Evolutionary conservation across 2,888 invertebrate genomes (phyloP), one percentile per base, ranked within the genome.

Genomic region (Axea sp.): DNA sequence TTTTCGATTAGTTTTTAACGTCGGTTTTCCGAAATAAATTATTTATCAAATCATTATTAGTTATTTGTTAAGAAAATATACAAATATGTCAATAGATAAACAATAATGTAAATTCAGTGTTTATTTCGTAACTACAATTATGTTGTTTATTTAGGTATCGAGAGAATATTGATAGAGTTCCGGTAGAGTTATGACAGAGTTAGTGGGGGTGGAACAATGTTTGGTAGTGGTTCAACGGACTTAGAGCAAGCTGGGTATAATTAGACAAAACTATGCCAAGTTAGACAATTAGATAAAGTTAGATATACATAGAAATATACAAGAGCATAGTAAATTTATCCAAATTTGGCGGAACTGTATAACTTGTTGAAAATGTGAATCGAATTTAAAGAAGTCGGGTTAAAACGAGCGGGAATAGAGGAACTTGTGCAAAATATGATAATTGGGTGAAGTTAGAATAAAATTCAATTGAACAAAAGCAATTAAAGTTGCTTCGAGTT

Each of bases 211-310:
- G 35, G 22, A 51, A 69, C 68, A 69, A 69, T 60, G 43, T 69
- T 69, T 55, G 39, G 45, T 28, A 11, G 12, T 24, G 43, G 59
- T 53, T 60, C 51, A 59, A 11, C 51, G 37, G 26, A 55, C 69
- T 69, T 53, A 24, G 37, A 28, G 26, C 49, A 33, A 24, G 69
- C 28, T 17, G 8, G 8, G 31, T 47, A 55, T 60, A 60, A 69
- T 69, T 53, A 69, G 60, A 53, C 69, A 60, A 53, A 60, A 60
- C 69, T 69, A 69, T 60, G 69, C 45, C 14, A 69, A 69, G 53
- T 60, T 69, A 45, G 51, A 69, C 53, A 60, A 69, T 69, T 60
- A 60, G 53, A 60, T 60, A 7, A 22, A 43, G 19, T 19, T 59
- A 26, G 43, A 53, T 51, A 53, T 47, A 30, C n/a, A 59, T 33